Evolutionary conservation across 2,888 invertebrate species (phyloP).

Genomic region (Polyploca ridens): DNA sequence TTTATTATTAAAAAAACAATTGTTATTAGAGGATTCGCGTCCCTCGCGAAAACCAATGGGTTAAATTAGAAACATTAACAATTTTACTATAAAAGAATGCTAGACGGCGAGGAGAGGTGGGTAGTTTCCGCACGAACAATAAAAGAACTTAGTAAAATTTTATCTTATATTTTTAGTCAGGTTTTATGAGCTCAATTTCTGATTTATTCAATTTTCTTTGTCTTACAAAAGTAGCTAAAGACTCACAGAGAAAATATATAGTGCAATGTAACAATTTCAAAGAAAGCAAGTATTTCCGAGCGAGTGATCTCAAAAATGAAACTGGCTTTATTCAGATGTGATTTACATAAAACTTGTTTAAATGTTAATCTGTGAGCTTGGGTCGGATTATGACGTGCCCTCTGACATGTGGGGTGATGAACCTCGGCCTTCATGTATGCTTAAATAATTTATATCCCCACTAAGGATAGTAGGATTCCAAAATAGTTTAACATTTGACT

Average conservation of each 20-base stretch:
- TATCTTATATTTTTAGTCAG: too few relatives aligned
- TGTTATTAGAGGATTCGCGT: too few relatives aligned
- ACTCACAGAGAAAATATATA: slow-evolving; percentile 39
- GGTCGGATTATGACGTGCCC: slow-evolving; percentile 72
- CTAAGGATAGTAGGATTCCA: slow-evolving; percentile 16
- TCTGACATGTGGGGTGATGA: slow-evolving; percentile 53
- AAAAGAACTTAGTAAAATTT: too few relatives aligned
- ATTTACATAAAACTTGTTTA: slow-evolving; percentile 84
- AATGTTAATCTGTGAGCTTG: slow-evolving; percentile 77
- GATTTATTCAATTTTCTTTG: too few relatives aligned
- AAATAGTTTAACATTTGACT: background rate
- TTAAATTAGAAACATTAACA: too few relatives aligned
- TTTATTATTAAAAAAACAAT: too few relatives aligned
- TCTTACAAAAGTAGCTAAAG: slow-evolving; percentile 17
- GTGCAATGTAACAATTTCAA: slow-evolving; percentile 47
- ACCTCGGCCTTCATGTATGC: slow-evolving; percentile 41
- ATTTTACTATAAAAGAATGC: too few relatives aligned
- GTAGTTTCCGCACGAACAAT: too few relatives aligned
- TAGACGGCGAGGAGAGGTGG: too few relatives aligned
- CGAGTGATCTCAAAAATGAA: slow-evolving; percentile 63
- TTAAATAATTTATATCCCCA: slow-evolving; percentile 52
- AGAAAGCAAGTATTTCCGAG: slow-evolving; percentile 47
- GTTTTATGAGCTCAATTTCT: too few relatives aligned
- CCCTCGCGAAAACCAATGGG: too few relatives aligned
- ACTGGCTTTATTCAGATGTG: slow-evolving; percentile 55